These are phyloP conservation scores for Nesoenas mayeri DNA, from an alignment of 2,113 vertebrate species.

Conservation along the genomic window DNA sequence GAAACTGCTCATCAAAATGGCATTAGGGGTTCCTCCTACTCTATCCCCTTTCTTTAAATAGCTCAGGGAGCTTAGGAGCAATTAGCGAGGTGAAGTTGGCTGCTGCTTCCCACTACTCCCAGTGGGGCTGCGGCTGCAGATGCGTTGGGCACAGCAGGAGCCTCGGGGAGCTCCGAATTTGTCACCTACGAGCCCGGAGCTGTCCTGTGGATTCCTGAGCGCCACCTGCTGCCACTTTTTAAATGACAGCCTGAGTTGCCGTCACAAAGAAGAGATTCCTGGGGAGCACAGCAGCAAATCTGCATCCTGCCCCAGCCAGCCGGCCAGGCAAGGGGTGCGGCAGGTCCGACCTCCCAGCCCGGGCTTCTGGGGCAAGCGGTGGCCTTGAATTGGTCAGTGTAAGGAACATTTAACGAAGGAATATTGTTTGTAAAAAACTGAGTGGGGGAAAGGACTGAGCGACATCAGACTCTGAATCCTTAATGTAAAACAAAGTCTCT, in stretches of 20 bases:
- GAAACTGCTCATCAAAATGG: neutral
- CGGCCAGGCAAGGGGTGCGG: too few relatives aligned
- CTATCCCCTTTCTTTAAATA: too few relatives aligned
- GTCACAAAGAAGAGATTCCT: rapidly evolving
- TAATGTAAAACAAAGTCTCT: too few relatives aligned
- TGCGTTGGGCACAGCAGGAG: neutral
- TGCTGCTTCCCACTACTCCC: neutral
- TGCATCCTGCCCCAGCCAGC: too few relatives aligned
- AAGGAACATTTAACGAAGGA: too few relatives aligned
- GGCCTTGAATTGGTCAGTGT: neutral
- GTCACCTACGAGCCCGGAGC: neutral
- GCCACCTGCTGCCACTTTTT: neutral
- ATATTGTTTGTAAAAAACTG: too few relatives aligned
- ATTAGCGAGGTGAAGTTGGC: rapidly evolving
- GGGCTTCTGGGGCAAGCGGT: neutral
- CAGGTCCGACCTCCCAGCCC: neutral
- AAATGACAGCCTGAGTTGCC: rapidly evolving
- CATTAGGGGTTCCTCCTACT: neutral
- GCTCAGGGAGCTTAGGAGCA: rapidly evolving
- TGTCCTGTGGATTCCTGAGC: neutral
- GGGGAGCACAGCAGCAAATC: neutral
- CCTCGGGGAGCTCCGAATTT: rapidly evolving
- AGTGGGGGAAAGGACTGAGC: too few relatives aligned
- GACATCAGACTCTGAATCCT: too few relatives aligned
- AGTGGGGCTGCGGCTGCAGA: rapidly evolving